These are phyloP conservation scores for Caracal caracal DNA, from an alignment of 2,113 vertebrate species.

Conservation along the genomic window DNA sequence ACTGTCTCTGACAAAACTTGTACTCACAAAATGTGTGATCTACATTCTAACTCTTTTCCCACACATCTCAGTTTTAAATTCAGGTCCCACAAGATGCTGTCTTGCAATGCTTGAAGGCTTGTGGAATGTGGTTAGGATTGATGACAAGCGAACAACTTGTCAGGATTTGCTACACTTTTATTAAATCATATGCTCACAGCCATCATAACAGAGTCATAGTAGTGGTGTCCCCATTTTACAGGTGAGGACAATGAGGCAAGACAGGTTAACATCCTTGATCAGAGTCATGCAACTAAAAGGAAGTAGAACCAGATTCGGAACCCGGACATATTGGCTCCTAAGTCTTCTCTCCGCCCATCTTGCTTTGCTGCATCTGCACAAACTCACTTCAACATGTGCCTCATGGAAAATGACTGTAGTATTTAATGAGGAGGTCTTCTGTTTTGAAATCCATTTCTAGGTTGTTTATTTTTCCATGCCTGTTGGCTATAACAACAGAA, in stretches of 20 bases:
- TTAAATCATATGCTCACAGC: background rate
- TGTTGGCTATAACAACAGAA: background rate
- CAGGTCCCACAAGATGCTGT: background rate
- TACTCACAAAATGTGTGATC: background rate
- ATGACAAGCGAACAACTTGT: background rate
- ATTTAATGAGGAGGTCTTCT: background rate
- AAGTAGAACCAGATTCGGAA: background rate
- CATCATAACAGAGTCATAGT: background rate
- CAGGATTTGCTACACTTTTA: background rate
- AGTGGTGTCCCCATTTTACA: background rate
- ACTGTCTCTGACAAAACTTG: background rate
- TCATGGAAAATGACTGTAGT: background rate
- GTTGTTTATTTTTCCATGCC: background rate
- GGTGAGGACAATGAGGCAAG: background rate
- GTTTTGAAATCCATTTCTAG: background rate
- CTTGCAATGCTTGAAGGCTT: background rate
- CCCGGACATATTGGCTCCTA: fast-evolving
- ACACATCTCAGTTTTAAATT: background rate
- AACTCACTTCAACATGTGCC: background rate
- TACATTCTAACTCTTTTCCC: background rate
- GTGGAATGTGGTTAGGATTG: background rate
- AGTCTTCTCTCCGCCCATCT: background rate
- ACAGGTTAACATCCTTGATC: background rate
- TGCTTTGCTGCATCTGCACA: background rate
- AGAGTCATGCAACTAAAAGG: background rate